phyloP scores from a whole-genome alignment of 2,113 vertebrate genomes.

The Peucedramus taeniatus region DNA sequence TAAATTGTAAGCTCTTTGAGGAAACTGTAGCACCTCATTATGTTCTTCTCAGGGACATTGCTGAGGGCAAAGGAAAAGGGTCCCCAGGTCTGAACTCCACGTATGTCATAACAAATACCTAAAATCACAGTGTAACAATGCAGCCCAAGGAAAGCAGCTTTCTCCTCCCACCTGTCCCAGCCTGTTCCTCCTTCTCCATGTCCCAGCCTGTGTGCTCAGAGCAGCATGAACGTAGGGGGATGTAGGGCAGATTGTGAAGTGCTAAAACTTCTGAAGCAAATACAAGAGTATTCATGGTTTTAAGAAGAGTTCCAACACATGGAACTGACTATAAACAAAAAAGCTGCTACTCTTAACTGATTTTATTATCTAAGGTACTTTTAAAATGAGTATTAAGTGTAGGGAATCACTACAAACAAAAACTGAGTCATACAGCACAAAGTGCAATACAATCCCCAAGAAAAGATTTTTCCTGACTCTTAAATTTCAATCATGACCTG shows the following conservation, averaged over 20 bases:
- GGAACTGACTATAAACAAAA: not conserved
- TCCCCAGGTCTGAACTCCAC: not conserved
- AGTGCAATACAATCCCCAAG: not conserved
- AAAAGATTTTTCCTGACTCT: not conserved
- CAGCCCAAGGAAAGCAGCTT: not conserved
- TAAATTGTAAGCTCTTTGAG: not conserved
- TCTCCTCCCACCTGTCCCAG: conserved; percentile 27
- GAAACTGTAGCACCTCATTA: not conserved
- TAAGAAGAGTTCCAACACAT: not conserved
- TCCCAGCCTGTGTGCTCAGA: conserved; percentile 13
- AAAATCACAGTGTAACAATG: not conserved
- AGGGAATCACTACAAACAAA: not conserved
- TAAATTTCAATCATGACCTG: not conserved
- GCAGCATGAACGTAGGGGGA: not conserved
- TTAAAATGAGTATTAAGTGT: not conserved
- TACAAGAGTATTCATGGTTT: not conserved
- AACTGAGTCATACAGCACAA: not conserved
- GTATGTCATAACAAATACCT: not conserved
- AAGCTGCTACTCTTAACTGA: not conserved
- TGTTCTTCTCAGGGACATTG: not conserved
- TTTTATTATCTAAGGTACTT: not conserved
- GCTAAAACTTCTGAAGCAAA: not conserved
- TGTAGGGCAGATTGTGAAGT: not conserved
- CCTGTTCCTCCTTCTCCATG: not conserved
- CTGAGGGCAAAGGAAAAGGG: not conserved